These are phyloP conservation scores for Pitta sordida DNA, from an alignment of 2,113 vertebrate species.

Conservation along the genomic window DNA sequence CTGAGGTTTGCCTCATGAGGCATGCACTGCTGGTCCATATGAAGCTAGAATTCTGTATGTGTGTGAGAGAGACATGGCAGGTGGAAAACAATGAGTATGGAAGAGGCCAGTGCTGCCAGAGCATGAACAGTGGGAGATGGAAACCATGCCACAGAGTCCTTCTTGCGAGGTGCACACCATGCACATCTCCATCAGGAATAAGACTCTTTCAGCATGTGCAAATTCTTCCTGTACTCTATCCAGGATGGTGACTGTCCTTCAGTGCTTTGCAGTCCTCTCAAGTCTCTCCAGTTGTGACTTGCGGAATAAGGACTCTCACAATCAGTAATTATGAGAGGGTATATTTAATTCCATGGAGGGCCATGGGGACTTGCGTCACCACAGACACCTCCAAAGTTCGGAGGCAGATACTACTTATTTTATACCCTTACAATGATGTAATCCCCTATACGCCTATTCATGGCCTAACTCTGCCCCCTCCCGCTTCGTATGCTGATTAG, in stretches of 20 bases:
- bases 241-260: neutral
- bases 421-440: too few relatives aligned
- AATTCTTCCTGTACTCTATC: neutral
- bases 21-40: rapidly evolving
- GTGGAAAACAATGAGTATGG: neutral
- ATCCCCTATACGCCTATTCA: too few relatives aligned
- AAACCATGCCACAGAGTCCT: rapidly evolving
- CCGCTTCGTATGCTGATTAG: too few relatives aligned
- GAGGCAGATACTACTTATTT: too few relatives aligned
- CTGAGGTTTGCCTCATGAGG: neutral
- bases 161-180: rapidly evolving
- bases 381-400: too few relatives aligned
- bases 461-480: too few relatives aligned
- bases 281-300: neutral
- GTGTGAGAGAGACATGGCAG: rapidly evolving
- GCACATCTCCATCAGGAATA: neutral
- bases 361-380: too few relatives aligned
- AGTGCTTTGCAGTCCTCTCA: rapidly evolving
- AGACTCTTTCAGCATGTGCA: neutral
- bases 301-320: too few relatives aligned
- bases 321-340: too few relatives aligned
- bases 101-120: neutral
- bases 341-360: too few relatives aligned
- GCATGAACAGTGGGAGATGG: neutral
- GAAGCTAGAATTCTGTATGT: neutral